Base-by-base conservation (phyloP, 2,888 invertebrate genomes). In the Melanotus villosus region DNA sequence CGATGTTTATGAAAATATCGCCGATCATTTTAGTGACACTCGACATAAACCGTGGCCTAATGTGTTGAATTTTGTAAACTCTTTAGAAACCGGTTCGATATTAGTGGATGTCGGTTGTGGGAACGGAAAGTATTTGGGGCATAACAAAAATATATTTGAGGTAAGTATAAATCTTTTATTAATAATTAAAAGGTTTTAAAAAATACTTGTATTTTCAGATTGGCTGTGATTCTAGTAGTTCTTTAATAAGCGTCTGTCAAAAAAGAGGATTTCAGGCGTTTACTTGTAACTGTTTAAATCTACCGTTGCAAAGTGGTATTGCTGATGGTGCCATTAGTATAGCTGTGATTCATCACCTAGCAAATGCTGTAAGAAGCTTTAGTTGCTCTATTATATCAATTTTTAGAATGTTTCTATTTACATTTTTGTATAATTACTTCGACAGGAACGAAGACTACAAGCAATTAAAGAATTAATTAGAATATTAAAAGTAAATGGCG, bases 331-430 rank as follows among this genome's bases (percentile, higher is more conserved):
- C 90, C 64, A 91, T 99, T 38, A 96, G 97, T 83, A 96, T 99
- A 77, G 99, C 99, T 1, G 99, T 99, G 0, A 90, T 99, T 77
- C 99, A 99, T 84, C 99, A 99, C 85, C 89, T 99, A 72, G 92
- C 96, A 10, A 97, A 92, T 16, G 84, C 88, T 84, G 92, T 92
- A 79, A 80, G 82, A 73, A 54, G 6, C 10, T 38, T 38, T 38
- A 64, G 34, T 68, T 41, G 16, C 43, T 45, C 41, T 10, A 5
- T 26, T 26, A 5, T 26, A 5, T 26, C 26, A 26, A 3, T 26
- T 26, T 7, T 26, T 26, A 26, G n/a, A 26, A 26, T 26, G 26
- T 26, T 3, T 26, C 7, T n/a, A n/a, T n/a, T n/a, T n/a, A 26
- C 7, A 26, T 26, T 26, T 26, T 26, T 26, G n/a, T n/a, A n/a